Conservation (phyloP, 2,113 vertebrate genomes). For the Gobio gobio region DNA sequence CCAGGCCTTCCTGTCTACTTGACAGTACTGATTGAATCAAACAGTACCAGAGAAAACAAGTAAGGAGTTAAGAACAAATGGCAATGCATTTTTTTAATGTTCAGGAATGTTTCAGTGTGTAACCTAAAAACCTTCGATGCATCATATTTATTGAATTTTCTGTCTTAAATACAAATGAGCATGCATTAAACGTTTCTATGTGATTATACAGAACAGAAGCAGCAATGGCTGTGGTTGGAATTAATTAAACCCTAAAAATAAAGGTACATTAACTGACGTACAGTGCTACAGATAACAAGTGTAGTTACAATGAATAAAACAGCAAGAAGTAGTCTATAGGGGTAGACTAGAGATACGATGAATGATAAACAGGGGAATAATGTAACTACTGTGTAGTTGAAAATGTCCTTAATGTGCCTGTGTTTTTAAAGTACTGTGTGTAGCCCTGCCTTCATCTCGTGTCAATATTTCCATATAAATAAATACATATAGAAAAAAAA, state of each 20-base stretch:
- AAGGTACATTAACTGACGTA: conserved; percentile 69
- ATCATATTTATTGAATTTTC: conserved; percentile 52
- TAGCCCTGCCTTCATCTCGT: conserved; percentile 66
- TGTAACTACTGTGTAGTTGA: conserved; percentile 75
- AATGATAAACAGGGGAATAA: conserved; percentile 38
- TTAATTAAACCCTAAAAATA: conserved; percentile 62
- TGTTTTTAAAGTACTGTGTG: conserved; percentile 68
- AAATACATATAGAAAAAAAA: conserved; percentile 26
- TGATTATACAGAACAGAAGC: conserved; percentile 49
- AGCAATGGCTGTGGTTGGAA: conserved; percentile 39
- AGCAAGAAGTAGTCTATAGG: background rate
- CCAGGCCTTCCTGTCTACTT: conserved; percentile 46
- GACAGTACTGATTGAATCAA: conserved; percentile 53
- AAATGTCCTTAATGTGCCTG: conserved; percentile 68
- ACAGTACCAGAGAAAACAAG: conserved; percentile 35
- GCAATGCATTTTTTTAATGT: conserved; percentile 21
- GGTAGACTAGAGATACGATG: background rate
- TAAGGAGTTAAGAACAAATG: conserved; percentile 2
- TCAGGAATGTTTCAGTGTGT: conserved; percentile 47
- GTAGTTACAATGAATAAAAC: conserved; percentile 22
- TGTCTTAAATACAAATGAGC: conserved; percentile 46
- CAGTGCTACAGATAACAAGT: conserved; percentile 25
- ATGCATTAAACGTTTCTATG: conserved; percentile 55
- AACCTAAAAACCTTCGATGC: conserved; percentile 20
- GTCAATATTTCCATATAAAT: conserved; percentile 71